These are phyloP conservation scores for Sarcophilus harrisii DNA, from an alignment of 2,797 vertebrate species.

Conservation along the genomic window DNA sequence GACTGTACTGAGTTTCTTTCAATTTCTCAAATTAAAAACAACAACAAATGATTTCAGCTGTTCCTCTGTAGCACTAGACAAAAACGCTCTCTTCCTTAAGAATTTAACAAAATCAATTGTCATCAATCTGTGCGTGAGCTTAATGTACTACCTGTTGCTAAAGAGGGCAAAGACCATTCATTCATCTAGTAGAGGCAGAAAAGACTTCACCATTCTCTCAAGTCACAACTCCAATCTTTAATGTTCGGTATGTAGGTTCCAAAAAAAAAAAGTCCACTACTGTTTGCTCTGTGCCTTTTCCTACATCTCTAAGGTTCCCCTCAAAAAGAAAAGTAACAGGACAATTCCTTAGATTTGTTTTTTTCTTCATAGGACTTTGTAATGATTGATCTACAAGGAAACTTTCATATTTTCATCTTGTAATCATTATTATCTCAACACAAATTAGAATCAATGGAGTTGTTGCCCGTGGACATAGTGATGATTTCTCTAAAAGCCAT, in stretches of 20 bases:
- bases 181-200: neutral
- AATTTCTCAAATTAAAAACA: neutral
- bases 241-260: neutral
- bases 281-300: neutral
- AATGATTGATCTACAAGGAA: neutral
- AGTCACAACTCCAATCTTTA: neutral
- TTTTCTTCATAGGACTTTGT: neutral
- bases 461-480: neutral
- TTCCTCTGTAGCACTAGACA: neutral
- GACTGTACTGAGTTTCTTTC: neutral
- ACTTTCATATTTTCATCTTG: constrained; percentile 25
- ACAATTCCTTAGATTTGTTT: constrained; percentile 20
- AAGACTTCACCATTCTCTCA: neutral
- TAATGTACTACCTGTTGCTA: neutral
- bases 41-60: neutral
- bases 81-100: neutral
- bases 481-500: neutral
- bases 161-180: neutral
- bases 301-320: constrained; percentile 6
- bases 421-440: neutral
- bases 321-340: constrained; percentile 29
- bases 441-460: neutral
- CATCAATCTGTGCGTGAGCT: neutral
- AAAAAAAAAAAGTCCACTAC: neutral
- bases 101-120: neutral